A percentile compares a stretch with the other conserved stretches of the same genome.
Evolutionary conservation across 2,797 vertebrate species (phyloP).

Genomic region (Chaunax sp.): DNA sequence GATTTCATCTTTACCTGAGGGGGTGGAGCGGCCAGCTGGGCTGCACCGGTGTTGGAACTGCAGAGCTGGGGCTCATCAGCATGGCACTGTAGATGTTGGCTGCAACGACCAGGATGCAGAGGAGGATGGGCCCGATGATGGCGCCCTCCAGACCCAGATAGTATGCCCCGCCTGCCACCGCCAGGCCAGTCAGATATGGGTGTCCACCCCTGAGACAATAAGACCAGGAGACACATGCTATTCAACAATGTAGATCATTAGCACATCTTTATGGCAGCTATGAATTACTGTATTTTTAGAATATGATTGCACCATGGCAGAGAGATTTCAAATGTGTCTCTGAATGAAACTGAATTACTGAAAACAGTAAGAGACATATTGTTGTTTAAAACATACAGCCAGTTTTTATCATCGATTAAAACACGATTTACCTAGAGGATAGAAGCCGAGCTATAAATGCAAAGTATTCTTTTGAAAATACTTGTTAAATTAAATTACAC

Average conservation of each 20-base stretch:
- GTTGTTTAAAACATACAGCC: too few species aligned
- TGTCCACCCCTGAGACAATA: slow-evolving; percentile 90
- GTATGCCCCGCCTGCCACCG: slow-evolving; percentile 96
- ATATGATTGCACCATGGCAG: not conserved
- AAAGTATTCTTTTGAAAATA: too few species aligned
- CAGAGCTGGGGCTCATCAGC: slow-evolving; percentile 94
- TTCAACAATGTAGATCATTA: not conserved
- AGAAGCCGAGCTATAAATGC: too few species aligned
- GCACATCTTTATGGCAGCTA: not conserved
- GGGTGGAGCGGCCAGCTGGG: slow-evolving; percentile 85
- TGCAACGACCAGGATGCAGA: slow-evolving; percentile 97
- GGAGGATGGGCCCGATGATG: slow-evolving; percentile 97
- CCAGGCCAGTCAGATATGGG: slow-evolving; percentile 96
- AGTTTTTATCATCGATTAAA: too few species aligned
- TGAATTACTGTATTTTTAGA: not conserved
- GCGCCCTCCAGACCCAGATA: slow-evolving; percentile 97
- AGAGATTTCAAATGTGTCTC: not conserved
- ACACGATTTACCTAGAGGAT: too few species aligned
- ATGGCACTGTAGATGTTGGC: slow-evolving; percentile 99
- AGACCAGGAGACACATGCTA: slow-evolving; percentile 9
- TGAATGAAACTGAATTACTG: too few species aligned
- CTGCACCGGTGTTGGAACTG: slow-evolving; percentile 89
- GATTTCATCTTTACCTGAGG: slow-evolving; percentile 76
- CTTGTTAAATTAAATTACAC: too few species aligned
- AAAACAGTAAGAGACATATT: too few species aligned